Conservation (phyloP, 2,113 vertebrate genomes). For the Pitta sordida region DNA sequence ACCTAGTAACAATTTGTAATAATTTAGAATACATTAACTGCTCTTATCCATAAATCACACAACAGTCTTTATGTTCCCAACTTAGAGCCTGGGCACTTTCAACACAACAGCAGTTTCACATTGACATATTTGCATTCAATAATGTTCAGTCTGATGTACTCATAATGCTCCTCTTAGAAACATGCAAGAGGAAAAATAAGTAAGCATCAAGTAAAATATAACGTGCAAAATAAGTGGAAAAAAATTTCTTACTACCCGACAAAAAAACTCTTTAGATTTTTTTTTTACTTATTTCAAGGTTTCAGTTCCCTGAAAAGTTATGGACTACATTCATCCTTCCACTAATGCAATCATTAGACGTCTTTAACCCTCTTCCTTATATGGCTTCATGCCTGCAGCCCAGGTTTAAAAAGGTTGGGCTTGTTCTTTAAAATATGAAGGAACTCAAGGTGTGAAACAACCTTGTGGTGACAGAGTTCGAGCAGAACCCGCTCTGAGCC, state of each 20-base stretch:
- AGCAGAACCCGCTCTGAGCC: not conserved
- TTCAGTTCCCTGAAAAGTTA: not conserved
- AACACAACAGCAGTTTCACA: not conserved
- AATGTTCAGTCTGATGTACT: not conserved
- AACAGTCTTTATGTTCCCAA: not conserved
- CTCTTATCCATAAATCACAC: not conserved
- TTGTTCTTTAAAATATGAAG: not conserved
- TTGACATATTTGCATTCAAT: not conserved
- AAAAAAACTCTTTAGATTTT: not conserved
- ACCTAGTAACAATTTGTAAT: not conserved
- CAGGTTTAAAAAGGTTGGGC: not conserved
- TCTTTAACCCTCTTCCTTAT: not conserved
- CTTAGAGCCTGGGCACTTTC: not conserved
- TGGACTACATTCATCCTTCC: not conserved
- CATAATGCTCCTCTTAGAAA: not conserved
- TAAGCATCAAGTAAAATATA: not conserved
- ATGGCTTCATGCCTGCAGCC: not conserved
- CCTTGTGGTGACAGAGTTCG: accelerated
- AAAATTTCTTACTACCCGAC: not conserved
- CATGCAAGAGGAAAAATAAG: not conserved
- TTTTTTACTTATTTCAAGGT: not conserved
- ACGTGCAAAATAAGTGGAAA: not conserved
- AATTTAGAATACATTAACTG: not conserved
- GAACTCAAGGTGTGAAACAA: accelerated
- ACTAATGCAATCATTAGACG: not conserved